phyloP scores from a whole-genome alignment of 2,113 vertebrate species.

The Catharus bicknelli region DNA sequence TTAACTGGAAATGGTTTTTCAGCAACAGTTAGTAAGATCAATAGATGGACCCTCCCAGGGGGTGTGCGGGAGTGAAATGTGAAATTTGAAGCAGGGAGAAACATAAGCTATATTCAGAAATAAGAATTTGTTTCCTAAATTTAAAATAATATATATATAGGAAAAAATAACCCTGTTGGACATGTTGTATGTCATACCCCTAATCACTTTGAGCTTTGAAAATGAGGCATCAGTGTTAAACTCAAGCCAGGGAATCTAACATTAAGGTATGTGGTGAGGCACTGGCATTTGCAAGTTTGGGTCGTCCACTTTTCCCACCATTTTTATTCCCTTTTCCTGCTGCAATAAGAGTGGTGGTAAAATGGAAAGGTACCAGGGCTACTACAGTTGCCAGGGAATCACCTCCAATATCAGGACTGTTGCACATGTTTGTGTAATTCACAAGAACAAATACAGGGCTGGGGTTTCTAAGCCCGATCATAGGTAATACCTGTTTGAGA shows the following conservation, averaged over 20 bases:
- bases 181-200: background rate
- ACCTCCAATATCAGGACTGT: background rate
- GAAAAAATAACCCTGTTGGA: rapidly evolving
- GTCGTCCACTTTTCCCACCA: background rate
- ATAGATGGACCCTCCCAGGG: background rate
- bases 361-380: background rate
- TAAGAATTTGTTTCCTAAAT: background rate
- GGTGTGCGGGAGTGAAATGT: rapidly evolving
- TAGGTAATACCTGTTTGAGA: background rate
- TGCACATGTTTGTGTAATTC: rapidly evolving
- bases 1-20: background rate
- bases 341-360: background rate
- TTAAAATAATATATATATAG: background rate
- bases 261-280: background rate
- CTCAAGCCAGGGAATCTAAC: background rate
- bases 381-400: background rate
- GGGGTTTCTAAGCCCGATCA: background rate
- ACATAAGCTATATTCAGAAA: background rate
- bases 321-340: background rate
- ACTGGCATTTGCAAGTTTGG: background rate
- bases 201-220: background rate
- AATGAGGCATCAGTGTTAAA: background rate
- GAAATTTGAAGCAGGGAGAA: background rate
- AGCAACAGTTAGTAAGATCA: background rate
- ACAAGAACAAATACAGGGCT: rapidly evolving